Evolutionary conservation across 2,888 invertebrate species (phyloP).

Genomic region (Andrena flavipes): DNA sequence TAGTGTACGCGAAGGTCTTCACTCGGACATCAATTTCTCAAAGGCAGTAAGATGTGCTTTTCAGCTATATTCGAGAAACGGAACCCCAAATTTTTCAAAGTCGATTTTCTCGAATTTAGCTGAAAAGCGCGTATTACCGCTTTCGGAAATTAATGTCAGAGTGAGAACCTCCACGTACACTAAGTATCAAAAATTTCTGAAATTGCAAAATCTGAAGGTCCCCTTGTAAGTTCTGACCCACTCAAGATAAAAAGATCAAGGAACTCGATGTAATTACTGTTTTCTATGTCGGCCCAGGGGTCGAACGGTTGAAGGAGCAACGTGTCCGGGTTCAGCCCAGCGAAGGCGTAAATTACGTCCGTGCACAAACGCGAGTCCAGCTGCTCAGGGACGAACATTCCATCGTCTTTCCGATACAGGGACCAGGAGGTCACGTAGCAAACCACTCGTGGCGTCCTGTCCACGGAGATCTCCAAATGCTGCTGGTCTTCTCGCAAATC

Average conservation of each 20-base stretch:
- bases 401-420: constrained; percentile 92
- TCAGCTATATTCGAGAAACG: too few relatives aligned
- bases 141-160: too few relatives aligned
- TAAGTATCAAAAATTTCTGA: too few relatives aligned
- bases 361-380: constrained; percentile 93
- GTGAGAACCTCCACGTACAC: too few relatives aligned
- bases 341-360: constrained; percentile 95
- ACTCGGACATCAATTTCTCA: too few relatives aligned
- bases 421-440: constrained; percentile 97
- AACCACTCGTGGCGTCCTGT: constrained; percentile 86
- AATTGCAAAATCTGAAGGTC: too few relatives aligned
- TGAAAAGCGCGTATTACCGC: too few relatives aligned
- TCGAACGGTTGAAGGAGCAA: constrained; percentile 93
- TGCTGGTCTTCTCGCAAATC: constrained; percentile 59
- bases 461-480: constrained; percentile 65
- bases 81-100: too few relatives aligned
- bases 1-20: too few relatives aligned
- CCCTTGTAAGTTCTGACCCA: neutral
- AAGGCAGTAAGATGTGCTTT: too few relatives aligned
- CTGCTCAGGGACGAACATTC: constrained; percentile 94
- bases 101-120: too few relatives aligned
- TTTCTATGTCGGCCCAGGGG: constrained; percentile 94
- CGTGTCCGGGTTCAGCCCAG: constrained; percentile 92
- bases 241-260: too few relatives aligned
- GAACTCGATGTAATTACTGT: constrained; percentile 86